These are phyloP conservation scores for Oreochromis mossambicus DNA, from an alignment of 2,797 vertebrate genomes.

Conservation along the genomic window DNA sequence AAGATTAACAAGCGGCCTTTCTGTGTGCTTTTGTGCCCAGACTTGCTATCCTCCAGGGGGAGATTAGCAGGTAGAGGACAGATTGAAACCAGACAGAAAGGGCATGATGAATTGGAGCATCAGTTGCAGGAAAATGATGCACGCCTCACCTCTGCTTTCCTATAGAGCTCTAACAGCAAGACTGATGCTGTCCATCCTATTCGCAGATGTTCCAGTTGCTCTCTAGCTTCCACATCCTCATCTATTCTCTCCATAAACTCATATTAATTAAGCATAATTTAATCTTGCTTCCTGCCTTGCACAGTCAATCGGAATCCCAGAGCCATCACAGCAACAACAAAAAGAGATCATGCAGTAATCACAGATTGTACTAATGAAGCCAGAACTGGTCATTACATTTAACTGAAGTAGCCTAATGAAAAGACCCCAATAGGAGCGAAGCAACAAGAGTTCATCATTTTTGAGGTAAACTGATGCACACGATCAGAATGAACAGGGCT, in stretches of 20 bases:
- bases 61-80: constrained; percentile 54
- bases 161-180: background rate
- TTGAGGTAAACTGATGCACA: background rate
- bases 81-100: constrained; percentile 49
- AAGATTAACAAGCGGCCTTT: constrained; percentile 34
- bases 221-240: background rate
- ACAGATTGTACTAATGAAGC: background rate
- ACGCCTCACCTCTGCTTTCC: constrained; percentile 12
- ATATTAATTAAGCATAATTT: background rate
- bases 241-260: background rate
- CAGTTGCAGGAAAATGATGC: constrained; percentile 32
- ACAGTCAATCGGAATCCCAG: background rate
- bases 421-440: background rate
- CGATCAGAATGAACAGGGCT: background rate
- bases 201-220: constrained; percentile 11
- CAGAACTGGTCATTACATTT: constrained; percentile 1
- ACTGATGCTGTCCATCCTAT: background rate
- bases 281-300: background rate
- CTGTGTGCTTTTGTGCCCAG: constrained; percentile 18
- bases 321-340: background rate
- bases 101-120: constrained; percentile 46
- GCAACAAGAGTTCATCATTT: background rate
- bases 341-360: background rate
- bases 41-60: constrained; percentile 20
- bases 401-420: background rate